Evolutionary conservation across 2,113 vertebrate genomes (phyloP), one percentile per base, ranked within the genome.

Genomic region (Pagrus major): DNA sequence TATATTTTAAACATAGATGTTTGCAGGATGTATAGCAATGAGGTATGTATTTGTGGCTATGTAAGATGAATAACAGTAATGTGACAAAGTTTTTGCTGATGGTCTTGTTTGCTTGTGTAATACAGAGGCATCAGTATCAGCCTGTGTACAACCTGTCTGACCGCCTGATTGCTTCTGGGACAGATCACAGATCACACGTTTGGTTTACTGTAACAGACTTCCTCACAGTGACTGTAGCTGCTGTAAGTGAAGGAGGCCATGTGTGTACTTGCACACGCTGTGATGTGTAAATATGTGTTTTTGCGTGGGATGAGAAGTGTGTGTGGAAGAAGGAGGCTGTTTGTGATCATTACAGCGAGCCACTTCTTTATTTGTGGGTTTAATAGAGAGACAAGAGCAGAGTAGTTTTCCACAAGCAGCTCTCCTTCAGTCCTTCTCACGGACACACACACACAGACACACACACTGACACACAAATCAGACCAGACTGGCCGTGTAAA

Each of bases 401-500:
- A 85, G 76, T 69, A 49, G 58, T 54, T 77, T 65, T 76, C 63
- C 56, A 61, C 27, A 80, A 66, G 44, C 46, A 55, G 42, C 70
- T 41, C 46, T 16, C 11, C 23, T 42, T 31, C 42, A 31, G 69
- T 44, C 5, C 18, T 37, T 63, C 31, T 71, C 21, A 42, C 6
- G 15, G 9, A 83, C 77, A 80, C 75, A 82, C 78, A 78, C 59
- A 80, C 71, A 78, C 76, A 76, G 33, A 77, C 78, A 67, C 58
- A 84, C 78, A 76, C 71, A 85, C 66, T 78, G 15, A 75, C 64
- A 60, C 54, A 73, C 31, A 86, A 18, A 52, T 33, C 29, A 56
- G 71, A 58, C 73, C 84, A 90, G 91, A 91, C 86, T 72, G 82
- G 60, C 82, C 55, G 46, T 81, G 88, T 86, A 91, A 90, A 87